phyloP scores from a whole-genome alignment of 2,888 invertebrate species.

The Isotomurus palustris region DNA sequence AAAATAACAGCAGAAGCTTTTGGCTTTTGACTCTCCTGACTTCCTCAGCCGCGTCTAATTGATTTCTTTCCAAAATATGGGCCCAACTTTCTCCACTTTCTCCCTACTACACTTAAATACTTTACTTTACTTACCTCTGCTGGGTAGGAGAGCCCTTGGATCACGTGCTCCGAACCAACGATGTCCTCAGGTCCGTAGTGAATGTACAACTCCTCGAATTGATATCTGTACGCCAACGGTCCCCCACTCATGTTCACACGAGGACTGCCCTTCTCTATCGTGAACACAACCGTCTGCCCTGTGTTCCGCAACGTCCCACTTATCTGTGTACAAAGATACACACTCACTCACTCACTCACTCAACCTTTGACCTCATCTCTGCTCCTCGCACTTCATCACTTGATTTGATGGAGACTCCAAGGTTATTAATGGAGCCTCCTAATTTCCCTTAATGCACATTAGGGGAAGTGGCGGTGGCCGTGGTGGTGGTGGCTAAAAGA shows the following conservation, averaged over 20 bases:
- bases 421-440: conserved; percentile 7
- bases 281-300: conserved; percentile 88
- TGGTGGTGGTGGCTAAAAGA: neutral
- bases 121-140: conserved; percentile 73
- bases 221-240: conserved; percentile 90
- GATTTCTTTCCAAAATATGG: conserved; percentile 16
- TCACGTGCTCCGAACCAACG: conserved; percentile 91
- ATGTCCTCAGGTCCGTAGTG: conserved; percentile 87
- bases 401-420: neutral
- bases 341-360: neutral
- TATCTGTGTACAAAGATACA: no score
- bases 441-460: conserved; percentile 14
- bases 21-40: neutral
- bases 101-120: neutral
- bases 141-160: conserved; percentile 91
- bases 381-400: no score
- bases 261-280: conserved; percentile 81
- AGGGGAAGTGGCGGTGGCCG: neutral
- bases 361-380: neutral
- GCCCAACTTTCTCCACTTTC: no score
- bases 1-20: neutral
- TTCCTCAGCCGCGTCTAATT: conserved; percentile 4
- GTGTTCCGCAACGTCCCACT: conserved; percentile 87
- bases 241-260: conserved; percentile 95
- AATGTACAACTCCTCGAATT: conserved; percentile 91